Conservation (phyloP, 2,113 vertebrate species). For the Actinemys pallida region DNA sequence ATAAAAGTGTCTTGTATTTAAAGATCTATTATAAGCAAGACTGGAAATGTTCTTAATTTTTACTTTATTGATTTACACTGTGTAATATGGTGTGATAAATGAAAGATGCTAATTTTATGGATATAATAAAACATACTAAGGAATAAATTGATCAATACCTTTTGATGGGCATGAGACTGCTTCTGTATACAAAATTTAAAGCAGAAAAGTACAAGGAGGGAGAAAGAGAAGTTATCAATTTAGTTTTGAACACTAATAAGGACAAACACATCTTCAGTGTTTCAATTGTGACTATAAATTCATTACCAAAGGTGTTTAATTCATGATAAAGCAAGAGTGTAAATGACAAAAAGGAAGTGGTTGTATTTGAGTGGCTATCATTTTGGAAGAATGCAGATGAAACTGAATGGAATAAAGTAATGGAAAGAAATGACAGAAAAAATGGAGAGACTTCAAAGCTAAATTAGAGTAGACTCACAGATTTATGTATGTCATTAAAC, state of each 20-base stretch:
- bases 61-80: slow-evolving; percentile 25
- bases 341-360: background rate
- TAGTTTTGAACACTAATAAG: background rate
- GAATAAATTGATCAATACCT: slow-evolving; percentile 22
- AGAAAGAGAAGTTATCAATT: background rate
- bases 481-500: background rate
- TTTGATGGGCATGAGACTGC: background rate
- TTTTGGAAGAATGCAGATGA: background rate
- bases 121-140: slow-evolving; percentile 30
- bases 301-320: slow-evolving; percentile 4
- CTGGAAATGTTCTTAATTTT: slow-evolving; percentile 39
- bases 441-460: background rate
- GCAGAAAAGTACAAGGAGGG: background rate
- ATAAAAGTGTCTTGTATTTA: slow-evolving; percentile 52
- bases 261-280: background rate
- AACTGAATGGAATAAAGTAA: background rate
- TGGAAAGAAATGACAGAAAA: background rate
- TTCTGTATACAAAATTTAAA: background rate
- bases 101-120: slow-evolving; percentile 27
- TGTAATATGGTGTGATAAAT: slow-evolving; percentile 37
- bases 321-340: background rate
- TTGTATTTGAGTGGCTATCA: background rate
- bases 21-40: slow-evolving; percentile 27
- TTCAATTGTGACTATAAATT: slow-evolving; percentile 16
- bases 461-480: background rate